phyloP scores from a whole-genome alignment of 1,140 invertebrate genomes.

The Trissolcus basalis region DNA sequence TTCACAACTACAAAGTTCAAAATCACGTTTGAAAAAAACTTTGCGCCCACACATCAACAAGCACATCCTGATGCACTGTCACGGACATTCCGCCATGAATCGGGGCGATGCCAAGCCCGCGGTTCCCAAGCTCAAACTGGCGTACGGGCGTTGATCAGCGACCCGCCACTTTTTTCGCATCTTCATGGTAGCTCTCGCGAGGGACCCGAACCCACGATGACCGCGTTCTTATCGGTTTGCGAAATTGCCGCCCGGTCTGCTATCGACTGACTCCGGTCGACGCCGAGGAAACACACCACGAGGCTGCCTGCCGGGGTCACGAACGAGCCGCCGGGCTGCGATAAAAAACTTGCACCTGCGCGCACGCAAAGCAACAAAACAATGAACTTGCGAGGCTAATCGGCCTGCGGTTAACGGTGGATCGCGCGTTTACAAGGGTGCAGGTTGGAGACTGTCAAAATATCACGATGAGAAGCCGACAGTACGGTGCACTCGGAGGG shows the following conservation, averaged over 20 bases:
- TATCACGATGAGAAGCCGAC: constrained; percentile 44
- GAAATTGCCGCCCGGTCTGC: constrained; percentile 10
- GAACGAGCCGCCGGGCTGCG: constrained; percentile 13
- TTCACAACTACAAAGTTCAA: background rate
- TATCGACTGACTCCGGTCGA: constrained; percentile 68
- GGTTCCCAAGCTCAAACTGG: constrained; percentile 3
- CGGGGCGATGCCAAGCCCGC: constrained; percentile 16
- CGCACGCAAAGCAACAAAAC: background rate
- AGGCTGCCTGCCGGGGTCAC: constrained; percentile 9
- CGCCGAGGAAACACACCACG: constrained; percentile 30
- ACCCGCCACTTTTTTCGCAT: constrained; percentile 30
- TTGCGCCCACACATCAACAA: background rate
- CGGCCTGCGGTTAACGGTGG: constrained; percentile 5
- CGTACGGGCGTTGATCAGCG: constrained; percentile 12
- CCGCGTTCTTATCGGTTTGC: background rate
- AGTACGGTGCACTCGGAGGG: constrained; percentile 24
- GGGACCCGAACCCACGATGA: too few relatives aligned
- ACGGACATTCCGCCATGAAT: constrained; percentile 26
- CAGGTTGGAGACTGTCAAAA: constrained; percentile 69
- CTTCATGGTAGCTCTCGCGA: constrained; percentile 3
- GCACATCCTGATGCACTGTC: constrained; percentile 11
- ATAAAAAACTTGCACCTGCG: too few relatives aligned
- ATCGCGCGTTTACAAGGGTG: constrained; percentile 56
- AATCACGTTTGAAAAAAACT: background rate
- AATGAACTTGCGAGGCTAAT: background rate